These are phyloP conservation scores for Spodoptera frugiperda DNA, from an alignment of 1,140 invertebrate species.

Conservation along the genomic window DNA sequence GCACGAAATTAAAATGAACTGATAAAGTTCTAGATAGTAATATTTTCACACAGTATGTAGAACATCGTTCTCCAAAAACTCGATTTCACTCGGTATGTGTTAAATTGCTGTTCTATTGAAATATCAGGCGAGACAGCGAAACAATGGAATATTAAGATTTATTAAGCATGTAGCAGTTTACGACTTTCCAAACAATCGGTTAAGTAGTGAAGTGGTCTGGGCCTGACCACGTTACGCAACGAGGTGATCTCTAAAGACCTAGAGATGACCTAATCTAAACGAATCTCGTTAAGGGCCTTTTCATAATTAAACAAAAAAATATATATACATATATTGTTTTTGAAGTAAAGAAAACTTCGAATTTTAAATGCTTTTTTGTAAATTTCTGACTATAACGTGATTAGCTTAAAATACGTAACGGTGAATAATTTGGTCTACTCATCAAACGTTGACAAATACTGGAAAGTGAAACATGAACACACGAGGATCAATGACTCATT, in stretches of 20 bases:
- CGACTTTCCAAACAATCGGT: constrained; percentile 61
- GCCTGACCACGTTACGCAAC: constrained; percentile 54
- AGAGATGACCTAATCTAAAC: constrained; percentile 6
- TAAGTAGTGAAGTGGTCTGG: constrained; percentile 35
- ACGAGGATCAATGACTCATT: constrained; percentile 22
- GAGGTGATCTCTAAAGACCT: constrained; percentile 27
- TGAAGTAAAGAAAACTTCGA: background rate
- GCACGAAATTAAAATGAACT: constrained; percentile 2
- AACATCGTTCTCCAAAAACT: constrained; percentile 36
- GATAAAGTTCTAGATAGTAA: constrained; percentile 14
- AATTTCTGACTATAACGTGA: no score
- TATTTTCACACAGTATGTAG: constrained; percentile 32
- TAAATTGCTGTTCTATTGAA: constrained; percentile 52
- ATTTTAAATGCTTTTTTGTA: no score
- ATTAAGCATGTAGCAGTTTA: constrained; percentile 56
- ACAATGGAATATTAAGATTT: constrained; percentile 65
- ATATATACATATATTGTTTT: background rate
- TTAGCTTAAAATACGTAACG: no score
- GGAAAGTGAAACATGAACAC: constrained; percentile 17
- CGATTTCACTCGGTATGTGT: constrained; percentile 48
- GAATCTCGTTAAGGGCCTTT: background rate
- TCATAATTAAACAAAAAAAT: background rate
- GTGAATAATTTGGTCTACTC: no score
- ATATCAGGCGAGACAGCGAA: constrained; percentile 55
- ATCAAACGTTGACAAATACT: background rate